These are phyloP conservation scores for Epizoanthus stellaris DNA, from an alignment of 92 coral and sea anemone genomes.

Conservation along the genomic window DNA sequence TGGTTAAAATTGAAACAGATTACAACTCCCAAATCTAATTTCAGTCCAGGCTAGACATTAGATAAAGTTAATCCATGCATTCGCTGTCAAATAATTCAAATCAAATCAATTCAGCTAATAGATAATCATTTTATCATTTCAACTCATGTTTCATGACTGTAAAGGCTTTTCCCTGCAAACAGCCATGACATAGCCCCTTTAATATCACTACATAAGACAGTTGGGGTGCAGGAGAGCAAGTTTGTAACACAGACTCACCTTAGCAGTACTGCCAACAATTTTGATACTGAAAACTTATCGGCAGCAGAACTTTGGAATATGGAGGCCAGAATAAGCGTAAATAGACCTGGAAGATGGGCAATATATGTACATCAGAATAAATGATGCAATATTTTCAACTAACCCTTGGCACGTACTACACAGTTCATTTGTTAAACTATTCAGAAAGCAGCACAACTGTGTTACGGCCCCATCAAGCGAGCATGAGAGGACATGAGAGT, in stretches of 20 bases:
- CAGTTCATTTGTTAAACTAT: neutral
- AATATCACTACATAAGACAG: neutral
- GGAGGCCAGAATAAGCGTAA: constrained; percentile 88
- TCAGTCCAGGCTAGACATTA: no score
- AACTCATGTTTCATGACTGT: no score
- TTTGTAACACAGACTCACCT: constrained; percentile 58
- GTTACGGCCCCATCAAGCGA: neutral
- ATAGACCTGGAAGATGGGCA: constrained; percentile 68
- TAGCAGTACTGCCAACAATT: constrained; percentile 83
- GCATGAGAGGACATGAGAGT: neutral
- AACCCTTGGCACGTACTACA: neutral
- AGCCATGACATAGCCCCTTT: no score
- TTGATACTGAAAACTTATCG: constrained; percentile 83
- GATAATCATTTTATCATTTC: no score
- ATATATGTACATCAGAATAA: neutral
- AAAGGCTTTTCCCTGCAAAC: no score
- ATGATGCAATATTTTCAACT: neutral
- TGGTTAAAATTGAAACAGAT: no score
- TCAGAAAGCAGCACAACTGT: neutral
- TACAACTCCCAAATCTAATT: no score
- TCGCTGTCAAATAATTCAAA: no score
- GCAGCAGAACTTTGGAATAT: constrained; percentile 87
- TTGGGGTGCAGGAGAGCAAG: no score
- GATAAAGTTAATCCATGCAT: no score
- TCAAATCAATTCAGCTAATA: no score